A percentile compares a stretch with the other conserved stretches of the same genome.
These are phyloP conservation scores for Engraulis encrasicolus DNA, from an alignment of 2,113 vertebrate genomes.

Conservation along the genomic window DNA sequence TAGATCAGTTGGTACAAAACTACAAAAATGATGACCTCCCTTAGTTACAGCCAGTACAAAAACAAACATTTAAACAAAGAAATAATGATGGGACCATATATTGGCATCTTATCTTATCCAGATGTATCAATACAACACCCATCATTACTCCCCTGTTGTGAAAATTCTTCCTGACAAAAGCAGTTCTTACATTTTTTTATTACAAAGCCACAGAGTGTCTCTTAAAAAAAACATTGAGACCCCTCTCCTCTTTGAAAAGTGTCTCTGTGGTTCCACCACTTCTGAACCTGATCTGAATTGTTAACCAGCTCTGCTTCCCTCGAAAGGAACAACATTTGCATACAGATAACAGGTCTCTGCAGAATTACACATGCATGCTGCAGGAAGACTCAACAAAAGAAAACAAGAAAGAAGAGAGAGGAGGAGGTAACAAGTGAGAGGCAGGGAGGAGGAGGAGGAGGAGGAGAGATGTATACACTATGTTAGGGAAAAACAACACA, in stretches of 20 bases:
- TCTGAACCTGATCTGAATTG: conserved; percentile 64
- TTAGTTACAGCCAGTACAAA: too few species aligned
- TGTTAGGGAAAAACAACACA: conserved; percentile 45
- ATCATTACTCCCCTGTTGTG: neutral
- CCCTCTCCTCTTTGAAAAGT: conserved; percentile 39
- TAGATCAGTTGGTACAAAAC: too few species aligned
- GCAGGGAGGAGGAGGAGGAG: conserved; percentile 23
- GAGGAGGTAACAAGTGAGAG: conserved; percentile 32
- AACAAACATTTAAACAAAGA: too few species aligned
- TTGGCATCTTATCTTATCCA: too few species aligned
- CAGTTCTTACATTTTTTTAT: neutral
- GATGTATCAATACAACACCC: neutral
- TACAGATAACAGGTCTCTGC: conserved; percentile 52
- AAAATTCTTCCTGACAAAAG: neutral
- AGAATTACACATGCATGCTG: conserved; percentile 44
- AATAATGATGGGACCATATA: too few species aligned
- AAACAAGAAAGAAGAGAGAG: conserved; percentile 33
- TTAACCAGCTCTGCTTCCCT: conserved; percentile 68
- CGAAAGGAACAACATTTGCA: conserved; percentile 67
- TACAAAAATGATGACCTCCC: too few species aligned
- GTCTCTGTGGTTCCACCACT: conserved; percentile 36
- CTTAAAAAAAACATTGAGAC: neutral
- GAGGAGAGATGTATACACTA: conserved; percentile 32
- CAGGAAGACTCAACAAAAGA: neutral
- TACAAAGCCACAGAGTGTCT: conserved; percentile 31